Evolutionary conservation across 1,140 invertebrate species (phyloP), one percentile per base, ranked within the genome.

Genomic region (Holotrichia oblita): DNA sequence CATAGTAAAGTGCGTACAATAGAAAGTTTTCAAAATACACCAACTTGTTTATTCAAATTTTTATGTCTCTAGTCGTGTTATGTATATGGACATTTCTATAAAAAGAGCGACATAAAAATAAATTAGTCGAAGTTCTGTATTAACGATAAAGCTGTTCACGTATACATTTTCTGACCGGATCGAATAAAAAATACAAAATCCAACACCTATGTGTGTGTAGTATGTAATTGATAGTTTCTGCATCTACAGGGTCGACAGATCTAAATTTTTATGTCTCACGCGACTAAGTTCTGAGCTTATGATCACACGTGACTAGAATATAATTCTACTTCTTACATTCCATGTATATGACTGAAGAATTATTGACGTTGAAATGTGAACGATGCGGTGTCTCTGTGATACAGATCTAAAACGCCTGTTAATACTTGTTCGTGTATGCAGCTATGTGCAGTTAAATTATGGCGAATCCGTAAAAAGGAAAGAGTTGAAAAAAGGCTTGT

Each of bases 331-430:
- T 69, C 61, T 69, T 69, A 69, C 61, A 69, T 69, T 69, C 61
- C 61, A 34, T 20, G 61, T 34, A 20, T 69, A 69, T 69, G 61
- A 69, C 61, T 69, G 22, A 69, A 69, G 61, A 69, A 69, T 69
- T 69, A 69, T 69, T 69, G 61, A 69, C 61, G 61, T 69, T 69
- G 61, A 69, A 69, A 69, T 69, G 61, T 69, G 61, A 69, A 69
- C 61, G 61, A 69, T 69, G 61, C 61, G 8, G 61, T 69, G 61
- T 69, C 61, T 69, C 61, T 69, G 22, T 69, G 61, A 69, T 69
- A 69, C 22, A 69, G 61, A 69, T 69, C 61, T 69, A 69, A 69
- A 69, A 69, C 61, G 22, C 61, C 61, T 69, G 22, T 34, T 69
- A 69, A 69, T 69, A 34, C 61, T 69, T 69, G 61, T 27, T 22